Percentiles rank a stretch among this genome's conserved stretches.
phyloP scores from a whole-genome alignment of 2,797 vertebrate genomes.

The Sylvia borin region DNA sequence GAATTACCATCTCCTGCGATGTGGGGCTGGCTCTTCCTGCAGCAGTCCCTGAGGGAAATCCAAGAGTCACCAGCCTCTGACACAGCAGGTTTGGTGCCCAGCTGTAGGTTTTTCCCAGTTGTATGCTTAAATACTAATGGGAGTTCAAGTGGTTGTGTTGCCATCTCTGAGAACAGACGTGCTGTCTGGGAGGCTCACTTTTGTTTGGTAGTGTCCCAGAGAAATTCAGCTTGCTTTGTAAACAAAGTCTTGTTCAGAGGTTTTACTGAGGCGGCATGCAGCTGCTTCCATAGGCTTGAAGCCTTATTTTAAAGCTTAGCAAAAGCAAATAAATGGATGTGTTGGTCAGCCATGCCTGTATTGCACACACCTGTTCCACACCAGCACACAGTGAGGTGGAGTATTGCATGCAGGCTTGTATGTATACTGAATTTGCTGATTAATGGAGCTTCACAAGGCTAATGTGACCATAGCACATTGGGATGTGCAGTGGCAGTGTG shows the following conservation, averaged over 20 bases:
- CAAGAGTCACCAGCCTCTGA: not conserved
- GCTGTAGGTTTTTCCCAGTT: not conserved
- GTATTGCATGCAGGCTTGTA: not conserved
- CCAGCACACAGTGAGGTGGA: not conserved
- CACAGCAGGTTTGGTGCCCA: not conserved
- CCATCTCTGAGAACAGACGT: not conserved
- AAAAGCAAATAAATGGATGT: not conserved
- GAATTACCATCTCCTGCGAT: not conserved
- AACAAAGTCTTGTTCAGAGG: not conserved
- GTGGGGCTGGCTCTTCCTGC: not conserved
- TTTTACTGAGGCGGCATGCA: not conserved
- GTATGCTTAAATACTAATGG: not conserved
- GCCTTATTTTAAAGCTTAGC: not conserved
- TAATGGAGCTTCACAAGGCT: not conserved
- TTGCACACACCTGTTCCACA: not conserved
- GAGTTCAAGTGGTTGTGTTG: not conserved
- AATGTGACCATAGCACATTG: not conserved
- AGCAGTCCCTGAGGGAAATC: not conserved
- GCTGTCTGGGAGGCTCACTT: not conserved
- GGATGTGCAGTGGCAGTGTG: not conserved
- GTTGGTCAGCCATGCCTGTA: not conserved
- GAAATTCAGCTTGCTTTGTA: not conserved
- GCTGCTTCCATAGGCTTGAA: not conserved
- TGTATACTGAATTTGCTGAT: not conserved
- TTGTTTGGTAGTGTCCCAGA: not conserved